These are phyloP conservation scores for Arrhamphus sclerolepis DNA, from an alignment of 2,797 vertebrate genomes.

Conservation along the genomic window DNA sequence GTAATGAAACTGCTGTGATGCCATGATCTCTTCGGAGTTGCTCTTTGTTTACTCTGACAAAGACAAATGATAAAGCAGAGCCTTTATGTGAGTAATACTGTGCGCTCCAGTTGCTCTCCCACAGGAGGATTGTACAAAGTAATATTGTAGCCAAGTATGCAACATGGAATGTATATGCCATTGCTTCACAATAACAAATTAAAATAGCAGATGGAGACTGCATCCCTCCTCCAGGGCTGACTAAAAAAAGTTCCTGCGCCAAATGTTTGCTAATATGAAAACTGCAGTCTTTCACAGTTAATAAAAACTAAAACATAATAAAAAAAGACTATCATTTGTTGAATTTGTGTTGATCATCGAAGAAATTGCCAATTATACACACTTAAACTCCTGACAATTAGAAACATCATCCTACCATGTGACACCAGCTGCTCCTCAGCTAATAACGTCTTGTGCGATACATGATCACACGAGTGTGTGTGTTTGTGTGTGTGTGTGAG, in stretches of 20 bases:
- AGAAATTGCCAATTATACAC: constrained; percentile 1
- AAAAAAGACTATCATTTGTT: not conserved
- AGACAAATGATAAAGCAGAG: constrained; percentile 7
- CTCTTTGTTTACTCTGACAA: constrained; percentile 16
- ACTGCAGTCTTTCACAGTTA: no score
- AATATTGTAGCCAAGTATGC: not conserved
- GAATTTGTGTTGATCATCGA: constrained; percentile 4
- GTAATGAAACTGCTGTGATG: constrained; percentile 6
- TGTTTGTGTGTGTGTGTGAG: not conserved
- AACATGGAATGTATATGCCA: not conserved
- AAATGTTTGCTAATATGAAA: no score
- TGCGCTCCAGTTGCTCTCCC: not conserved
- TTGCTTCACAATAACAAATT: not conserved
- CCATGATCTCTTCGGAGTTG: not conserved
- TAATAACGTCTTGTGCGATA: constrained; percentile 23
- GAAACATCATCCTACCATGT: constrained; percentile 10
- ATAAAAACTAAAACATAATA: constrained; percentile 1
- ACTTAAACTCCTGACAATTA: not conserved
- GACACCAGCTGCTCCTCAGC: constrained; percentile 1
- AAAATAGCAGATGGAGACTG: not conserved
- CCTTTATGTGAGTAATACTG: not conserved
- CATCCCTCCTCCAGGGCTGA: not conserved
- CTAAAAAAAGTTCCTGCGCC: no score
- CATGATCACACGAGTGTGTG: constrained; percentile 8
- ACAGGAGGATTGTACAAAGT: constrained; percentile 8